phyloP scores from a whole-genome alignment of 2,888 invertebrate species.

The Brassicogethes aeneus region DNA sequence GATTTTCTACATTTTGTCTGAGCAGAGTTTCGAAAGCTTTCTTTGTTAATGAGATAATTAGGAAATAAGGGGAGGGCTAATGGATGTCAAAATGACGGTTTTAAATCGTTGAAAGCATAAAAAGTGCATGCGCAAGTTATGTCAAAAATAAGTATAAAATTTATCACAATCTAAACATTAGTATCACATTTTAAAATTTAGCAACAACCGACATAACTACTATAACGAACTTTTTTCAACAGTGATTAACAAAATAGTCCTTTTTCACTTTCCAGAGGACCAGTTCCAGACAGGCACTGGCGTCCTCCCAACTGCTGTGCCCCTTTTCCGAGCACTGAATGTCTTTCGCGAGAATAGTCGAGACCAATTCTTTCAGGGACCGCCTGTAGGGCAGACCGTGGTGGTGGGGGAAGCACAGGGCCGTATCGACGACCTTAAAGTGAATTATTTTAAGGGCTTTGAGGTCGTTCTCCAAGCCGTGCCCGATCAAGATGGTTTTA shows the following conservation, averaged over 20 bases:
- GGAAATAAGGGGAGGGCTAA: too few species aligned
- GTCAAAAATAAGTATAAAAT: not conserved
- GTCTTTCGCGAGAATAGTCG: constrained; percentile 61
- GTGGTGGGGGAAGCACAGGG: constrained; percentile 78
- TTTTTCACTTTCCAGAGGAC: constrained; percentile 68
- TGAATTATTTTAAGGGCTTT: constrained; percentile 79
- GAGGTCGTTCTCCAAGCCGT: constrained; percentile 91
- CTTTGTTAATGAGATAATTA: too few species aligned
- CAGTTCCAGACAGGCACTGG: constrained; percentile 80
- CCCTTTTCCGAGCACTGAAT: constrained; percentile 71
- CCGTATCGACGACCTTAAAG: constrained; percentile 79
- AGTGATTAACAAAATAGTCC: constrained; percentile 30
- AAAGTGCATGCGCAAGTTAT: too few species aligned
- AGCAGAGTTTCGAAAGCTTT: too few species aligned
- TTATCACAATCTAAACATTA: not conserved
- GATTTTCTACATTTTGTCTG: too few species aligned
- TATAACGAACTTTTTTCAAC: not conserved
- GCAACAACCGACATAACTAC: not conserved
- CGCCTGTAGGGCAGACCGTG: constrained; percentile 75
- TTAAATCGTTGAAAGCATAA: too few species aligned
- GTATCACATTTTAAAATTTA: not conserved
- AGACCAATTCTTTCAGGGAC: constrained; percentile 71
- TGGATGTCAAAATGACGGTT: too few species aligned
- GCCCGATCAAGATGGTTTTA: constrained; percentile 88
- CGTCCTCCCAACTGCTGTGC: constrained; percentile 92